These are phyloP conservation scores for Lydus trimaculatus DNA, from an alignment of 2,888 invertebrate species.

Conservation along the genomic window DNA sequence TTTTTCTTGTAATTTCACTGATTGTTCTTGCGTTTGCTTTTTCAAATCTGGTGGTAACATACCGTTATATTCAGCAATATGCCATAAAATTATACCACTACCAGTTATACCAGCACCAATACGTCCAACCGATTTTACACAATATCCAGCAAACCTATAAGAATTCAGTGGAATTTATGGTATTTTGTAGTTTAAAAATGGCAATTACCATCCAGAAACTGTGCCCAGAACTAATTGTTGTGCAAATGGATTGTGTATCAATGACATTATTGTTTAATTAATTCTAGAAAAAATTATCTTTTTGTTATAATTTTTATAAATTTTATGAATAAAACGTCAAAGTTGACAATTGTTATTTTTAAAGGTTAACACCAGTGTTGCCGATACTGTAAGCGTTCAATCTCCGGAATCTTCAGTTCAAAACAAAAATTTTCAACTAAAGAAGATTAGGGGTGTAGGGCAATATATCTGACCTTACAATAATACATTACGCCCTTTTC, in stretches of 20 bases:
- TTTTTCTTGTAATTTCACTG: slow-evolving; percentile 15
- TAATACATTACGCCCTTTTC: too few relatives aligned
- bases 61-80: slow-evolving; percentile 24
- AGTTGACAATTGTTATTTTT: neutral
- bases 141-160: slow-evolving; percentile 20
- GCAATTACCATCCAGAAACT: neutral
- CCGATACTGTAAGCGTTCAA: too few relatives aligned
- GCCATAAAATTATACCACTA: slow-evolving; percentile 17
- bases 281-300: neutral
- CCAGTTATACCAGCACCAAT: slow-evolving; percentile 16
- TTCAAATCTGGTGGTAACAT: slow-evolving; percentile 20
- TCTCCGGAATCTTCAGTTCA: too few relatives aligned
- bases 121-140: slow-evolving; percentile 15
- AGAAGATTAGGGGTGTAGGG: too few relatives aligned
- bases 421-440: too few relatives aligned
- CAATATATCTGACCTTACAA: too few relatives aligned
- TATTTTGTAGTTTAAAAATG: too few relatives aligned
- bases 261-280: neutral
- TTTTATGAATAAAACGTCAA: neutral
- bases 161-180: too few relatives aligned
- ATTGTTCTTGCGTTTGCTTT: slow-evolving; percentile 13
- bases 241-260: neutral
- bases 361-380: too few relatives aligned
- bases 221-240: neutral
- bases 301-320: neutral